Evolutionary conservation across 2,888 invertebrate genomes (phyloP).

Genomic region (Baccha elongata): DNA sequence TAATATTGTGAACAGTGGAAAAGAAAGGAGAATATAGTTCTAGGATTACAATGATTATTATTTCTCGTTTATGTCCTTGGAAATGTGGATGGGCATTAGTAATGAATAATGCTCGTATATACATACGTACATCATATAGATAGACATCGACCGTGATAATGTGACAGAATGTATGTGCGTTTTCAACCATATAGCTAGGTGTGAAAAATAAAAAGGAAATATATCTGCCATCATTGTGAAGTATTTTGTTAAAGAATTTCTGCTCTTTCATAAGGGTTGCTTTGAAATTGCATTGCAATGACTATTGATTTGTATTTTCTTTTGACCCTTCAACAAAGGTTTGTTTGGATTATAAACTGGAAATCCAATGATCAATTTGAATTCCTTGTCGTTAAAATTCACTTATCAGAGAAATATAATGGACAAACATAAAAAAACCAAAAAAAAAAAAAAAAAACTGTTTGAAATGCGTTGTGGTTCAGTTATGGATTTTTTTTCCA

Average conservation of each 20-base stretch:
- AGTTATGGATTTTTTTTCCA: no score
- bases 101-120: conserved; percentile 22
- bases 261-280: conserved; percentile 19
- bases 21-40: conserved; percentile 41
- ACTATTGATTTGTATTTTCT: neutral
- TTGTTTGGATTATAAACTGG: neutral
- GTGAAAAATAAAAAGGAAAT: neutral
- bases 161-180: neutral
- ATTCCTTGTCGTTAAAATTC: no score
- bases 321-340: no score
- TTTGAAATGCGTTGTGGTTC: no score
- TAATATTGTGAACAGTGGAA: neutral
- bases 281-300: neutral
- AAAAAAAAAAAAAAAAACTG: no score
- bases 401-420: no score
- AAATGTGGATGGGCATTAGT: conserved; percentile 56
- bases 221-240: conserved; percentile 16
- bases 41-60: conserved; percentile 67
- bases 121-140: neutral
- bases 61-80: conserved; percentile 63
- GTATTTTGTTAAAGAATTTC: conserved; percentile 41
- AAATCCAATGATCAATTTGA: no score
- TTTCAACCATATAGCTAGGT: neutral
- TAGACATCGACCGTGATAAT: conserved; percentile 4
- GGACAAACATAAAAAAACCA: no score